Evolutionary conservation across 2,888 invertebrate species (phyloP).

Genomic region (Aspidiotus rigidus): DNA sequence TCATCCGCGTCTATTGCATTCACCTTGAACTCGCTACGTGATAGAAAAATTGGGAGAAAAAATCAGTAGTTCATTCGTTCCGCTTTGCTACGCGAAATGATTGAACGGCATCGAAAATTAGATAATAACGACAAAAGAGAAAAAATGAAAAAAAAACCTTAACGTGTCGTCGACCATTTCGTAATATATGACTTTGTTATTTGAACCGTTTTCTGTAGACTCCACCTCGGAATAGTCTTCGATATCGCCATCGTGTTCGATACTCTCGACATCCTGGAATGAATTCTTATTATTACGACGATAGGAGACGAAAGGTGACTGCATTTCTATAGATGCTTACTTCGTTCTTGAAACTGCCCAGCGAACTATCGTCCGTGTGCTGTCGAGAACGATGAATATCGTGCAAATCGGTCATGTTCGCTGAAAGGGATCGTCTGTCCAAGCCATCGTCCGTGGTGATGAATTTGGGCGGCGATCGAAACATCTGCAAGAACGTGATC

Average conservation of each 20-base stretch:
- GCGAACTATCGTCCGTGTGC: conserved; percentile 60
- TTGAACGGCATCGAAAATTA: background rate
- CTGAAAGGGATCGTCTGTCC: conserved; percentile 21
- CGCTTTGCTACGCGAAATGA: background rate
- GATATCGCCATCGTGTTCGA: conserved; percentile 76
- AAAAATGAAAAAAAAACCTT: conserved; percentile 14
- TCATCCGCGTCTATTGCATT: conserved; percentile 82
- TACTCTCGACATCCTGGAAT: conserved; percentile 51
- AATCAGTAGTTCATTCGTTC: conserved; percentile 6
- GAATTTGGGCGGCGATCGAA: conserved; percentile 30
- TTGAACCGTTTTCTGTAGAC: conserved; percentile 55
- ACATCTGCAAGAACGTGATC: conserved; percentile 8
- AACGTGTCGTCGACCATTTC: conserved; percentile 45
- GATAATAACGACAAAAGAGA: background rate
- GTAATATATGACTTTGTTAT: conserved; percentile 61
- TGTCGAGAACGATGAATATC: conserved; percentile 49
- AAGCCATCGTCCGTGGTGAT: conserved; percentile 28
- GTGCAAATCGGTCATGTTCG: conserved; percentile 28
- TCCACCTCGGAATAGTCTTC: conserved; percentile 76
- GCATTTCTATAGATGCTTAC: conserved; percentile 42
- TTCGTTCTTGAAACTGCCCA: conserved; percentile 61
- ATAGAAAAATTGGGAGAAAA: background rate
- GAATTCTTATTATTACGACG: background rate
- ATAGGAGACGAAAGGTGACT: no score
- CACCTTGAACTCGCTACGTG: conserved; percentile 63